Conservation (phyloP, 2,888 invertebrate species). For the Fragum sueziense region DNA sequence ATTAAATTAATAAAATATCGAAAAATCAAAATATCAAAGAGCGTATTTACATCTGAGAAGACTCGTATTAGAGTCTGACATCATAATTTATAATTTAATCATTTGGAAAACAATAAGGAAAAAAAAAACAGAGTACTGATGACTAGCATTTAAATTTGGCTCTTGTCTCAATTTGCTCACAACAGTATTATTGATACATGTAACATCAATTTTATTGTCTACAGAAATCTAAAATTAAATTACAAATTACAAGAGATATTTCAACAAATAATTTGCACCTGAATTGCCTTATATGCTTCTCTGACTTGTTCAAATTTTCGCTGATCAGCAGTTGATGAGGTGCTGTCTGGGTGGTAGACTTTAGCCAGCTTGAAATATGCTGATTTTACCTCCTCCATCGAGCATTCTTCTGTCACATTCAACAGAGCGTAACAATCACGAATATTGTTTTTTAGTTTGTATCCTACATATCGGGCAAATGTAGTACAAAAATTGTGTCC, state of each 20-base stretch:
- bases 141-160: too few relatives aligned
- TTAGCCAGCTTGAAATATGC: conserved; percentile 91
- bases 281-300: conserved; percentile 88
- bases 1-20: too few relatives aligned
- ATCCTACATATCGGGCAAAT: conserved; percentile 31
- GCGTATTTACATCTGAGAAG: too few relatives aligned
- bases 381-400: conserved; percentile 88
- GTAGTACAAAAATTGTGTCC: neutral
- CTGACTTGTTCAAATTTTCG: conserved; percentile 89
- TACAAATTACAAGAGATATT: too few relatives aligned
- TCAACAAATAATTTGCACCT: conserved; percentile 85
- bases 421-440: conserved; percentile 87
- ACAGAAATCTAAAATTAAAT: neutral
- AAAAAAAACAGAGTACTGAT: neutral
- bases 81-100: too few relatives aligned
- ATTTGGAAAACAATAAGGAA: neutral
- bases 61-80: too few relatives aligned
- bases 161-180: too few relatives aligned
- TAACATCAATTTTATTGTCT: neutral
- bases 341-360: conserved; percentile 93
- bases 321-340: conserved; percentile 87
- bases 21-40: too few relatives aligned
- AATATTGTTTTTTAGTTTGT: conserved; percentile 58
- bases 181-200: neutral
- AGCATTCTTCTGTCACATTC: conserved; percentile 87